Evolutionary conservation across 2,797 vertebrate genomes (phyloP).

Genomic region (Pseudochromis fuscus): DNA sequence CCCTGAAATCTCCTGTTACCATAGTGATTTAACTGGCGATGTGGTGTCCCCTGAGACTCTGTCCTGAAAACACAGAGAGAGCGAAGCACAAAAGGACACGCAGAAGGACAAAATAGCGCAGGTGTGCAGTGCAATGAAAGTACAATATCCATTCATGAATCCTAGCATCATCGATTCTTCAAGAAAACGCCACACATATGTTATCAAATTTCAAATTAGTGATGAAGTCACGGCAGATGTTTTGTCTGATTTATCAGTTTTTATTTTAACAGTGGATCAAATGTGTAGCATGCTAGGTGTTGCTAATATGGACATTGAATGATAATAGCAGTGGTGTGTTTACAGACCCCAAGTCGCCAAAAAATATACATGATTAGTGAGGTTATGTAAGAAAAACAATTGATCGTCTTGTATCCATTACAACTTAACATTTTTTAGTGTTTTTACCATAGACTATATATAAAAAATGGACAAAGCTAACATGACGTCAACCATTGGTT

Average conservation of each 20-base stretch:
- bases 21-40: conserved; percentile 68
- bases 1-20: conserved; percentile 75
- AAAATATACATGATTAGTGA: too few species aligned
- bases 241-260: not conserved
- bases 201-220: not conserved
- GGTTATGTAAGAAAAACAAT: not conserved
- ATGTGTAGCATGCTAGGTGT: not conserved
- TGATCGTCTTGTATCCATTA: not conserved
- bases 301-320: not conserved
- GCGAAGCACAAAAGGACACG: conserved; percentile 43
- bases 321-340: not conserved
- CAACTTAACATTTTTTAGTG: not conserved
- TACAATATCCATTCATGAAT: not conserved
- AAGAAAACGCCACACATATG: not conserved
- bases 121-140: conserved; percentile 30
- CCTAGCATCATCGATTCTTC: too few species aligned
- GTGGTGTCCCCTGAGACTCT: conserved; percentile 59
- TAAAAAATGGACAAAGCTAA: too few species aligned
- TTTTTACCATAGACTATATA: too few species aligned
- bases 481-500: too few species aligned
- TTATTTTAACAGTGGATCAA: not conserved
- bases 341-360: not conserved
- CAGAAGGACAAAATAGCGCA: conserved; percentile 33
- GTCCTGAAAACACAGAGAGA: conserved; percentile 50
- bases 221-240: not conserved